Evolutionary conservation across 2,888 invertebrate genomes (phyloP), one percentile per base, ranked within the genome.

Genomic region (Limenitis arthemis): DNA sequence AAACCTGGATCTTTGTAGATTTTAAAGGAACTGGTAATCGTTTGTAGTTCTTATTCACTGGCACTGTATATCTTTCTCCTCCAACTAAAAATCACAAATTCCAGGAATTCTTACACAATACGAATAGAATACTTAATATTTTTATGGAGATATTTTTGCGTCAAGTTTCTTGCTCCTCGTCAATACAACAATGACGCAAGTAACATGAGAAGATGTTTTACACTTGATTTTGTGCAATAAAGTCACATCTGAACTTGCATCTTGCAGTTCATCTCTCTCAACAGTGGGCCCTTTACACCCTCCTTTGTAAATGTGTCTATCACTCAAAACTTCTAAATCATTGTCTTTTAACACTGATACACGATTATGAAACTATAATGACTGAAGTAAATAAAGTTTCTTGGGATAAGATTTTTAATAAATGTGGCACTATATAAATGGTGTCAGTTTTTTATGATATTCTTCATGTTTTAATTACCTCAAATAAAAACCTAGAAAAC

Each of bases 101-200:
- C 20, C 39, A 47, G 1, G 11, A 41, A 4, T 55, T 47, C 34
- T 7, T 54, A 6, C 6, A 48, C 8, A 51, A 50, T 9, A 20
- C 41, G 9, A 47, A 41, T 11, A 42, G 29, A 20, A 8, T 53
- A 4, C 8, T 53, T 6, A 43, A 53, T 41, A 39, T 30, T 28
- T n/a, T 8, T 47, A 44, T n/a, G 47, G 50, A 5, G 52, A 52
- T n/a, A 48, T 53, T 44, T 47, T 43, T 53, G 30, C 33, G 50
- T 6, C 34, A 34, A 32, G 53, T 55, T 11, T n/a, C 8, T 31
- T 55, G 51, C 52, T 32, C 44, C 8, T 31, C n/a, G 9, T 9
- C 33, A 55, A 43, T 49, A 49, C 11, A 55, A 55, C 28, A 8
- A 43, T 49, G 37, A 49, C 4, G 8, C 34, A 30, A 55, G 52